Evolutionary conservation across 1,140 invertebrate species (phyloP).

Genomic region (Bombus balteatus): DNA sequence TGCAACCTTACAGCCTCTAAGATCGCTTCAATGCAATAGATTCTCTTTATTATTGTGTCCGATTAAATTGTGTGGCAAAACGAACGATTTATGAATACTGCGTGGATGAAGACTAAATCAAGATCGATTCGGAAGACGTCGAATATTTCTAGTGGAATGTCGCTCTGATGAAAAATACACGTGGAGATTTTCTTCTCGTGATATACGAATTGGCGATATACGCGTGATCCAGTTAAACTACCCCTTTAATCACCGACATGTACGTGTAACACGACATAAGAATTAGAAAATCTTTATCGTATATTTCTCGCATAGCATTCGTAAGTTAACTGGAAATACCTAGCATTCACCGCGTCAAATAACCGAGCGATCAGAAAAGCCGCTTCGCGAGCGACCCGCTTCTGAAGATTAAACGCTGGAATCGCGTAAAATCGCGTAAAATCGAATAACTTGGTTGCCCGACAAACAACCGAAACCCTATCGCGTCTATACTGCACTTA

Average conservation of each 20-base stretch:
- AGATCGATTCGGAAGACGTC: background rate
- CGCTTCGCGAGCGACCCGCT: background rate
- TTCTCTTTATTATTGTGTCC: no score
- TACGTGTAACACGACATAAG: no score
- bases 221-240: no score
- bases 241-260: background rate
- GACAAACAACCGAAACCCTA: constrained; percentile 6
- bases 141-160: no score
- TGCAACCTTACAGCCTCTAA: background rate
- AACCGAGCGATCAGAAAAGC: background rate
- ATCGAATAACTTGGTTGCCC: background rate
- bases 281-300: background rate
- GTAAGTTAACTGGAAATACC: background rate
- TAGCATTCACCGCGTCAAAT: background rate
- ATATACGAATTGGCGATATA: no score
- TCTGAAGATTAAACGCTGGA: background rate
- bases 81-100: background rate
- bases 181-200: no score
- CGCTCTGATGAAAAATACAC: no score
- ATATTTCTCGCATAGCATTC: background rate
- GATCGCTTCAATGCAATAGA: background rate
- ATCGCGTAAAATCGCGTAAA: background rate
- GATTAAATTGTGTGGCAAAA: background rate
- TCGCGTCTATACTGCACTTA: no score
- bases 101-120: background rate